Base-by-base conservation (phyloP, 2,888 invertebrate species). In the Polyommatus iphigenia region DNA sequence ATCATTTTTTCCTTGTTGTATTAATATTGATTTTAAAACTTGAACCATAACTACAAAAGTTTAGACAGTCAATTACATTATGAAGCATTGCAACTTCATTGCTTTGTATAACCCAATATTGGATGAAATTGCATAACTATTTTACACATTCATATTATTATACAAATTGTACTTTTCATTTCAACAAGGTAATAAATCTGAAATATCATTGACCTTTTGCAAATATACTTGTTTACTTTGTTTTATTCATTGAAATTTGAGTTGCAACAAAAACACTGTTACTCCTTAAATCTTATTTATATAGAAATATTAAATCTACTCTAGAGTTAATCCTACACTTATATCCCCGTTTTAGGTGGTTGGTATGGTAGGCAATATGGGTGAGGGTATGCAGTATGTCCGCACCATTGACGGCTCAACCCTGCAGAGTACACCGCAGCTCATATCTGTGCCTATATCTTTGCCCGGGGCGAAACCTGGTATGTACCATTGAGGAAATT, bases 381-480 rank as follows among this genome's bases (percentile, higher is more conserved):
- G 96, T 83, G 97, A 96, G 50, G 96, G 96, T 6, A 95, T 97
- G 71, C 97, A 97, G 87, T 97, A 97, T 87, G 94, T 97, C 82
- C 95, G 97, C 46, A 80, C 90, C 18, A 80, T 91, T 77, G 94
- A 93, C 76, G 88, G 88, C 76, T 82, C 87, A 78, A 80, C 86
- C 20, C 83, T 90, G 79, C 95, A 95, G 81, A 87, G 91, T 3
- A 80, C 90, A 77, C 96, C 96, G 82, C 96, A 96, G 80, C 94
- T 97, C 82, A 97, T 97, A 83, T 96, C 97, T n/a, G 90, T 97
- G 86, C 97, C 97, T 50, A 97, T 97, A 82, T 95, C 96, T 15
- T 95, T 97, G 89, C 97, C 97, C 0, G 97, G 97, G 5, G 92
- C 95, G 1, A 97, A 97, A 83, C 96, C 96, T 75, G 96, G 94